Percentiles rank a stretch among this genome's conserved stretches.
Evolutionary conservation across 2,113 vertebrate genomes (phyloP).

Genomic region (Parotia lawesii): DNA sequence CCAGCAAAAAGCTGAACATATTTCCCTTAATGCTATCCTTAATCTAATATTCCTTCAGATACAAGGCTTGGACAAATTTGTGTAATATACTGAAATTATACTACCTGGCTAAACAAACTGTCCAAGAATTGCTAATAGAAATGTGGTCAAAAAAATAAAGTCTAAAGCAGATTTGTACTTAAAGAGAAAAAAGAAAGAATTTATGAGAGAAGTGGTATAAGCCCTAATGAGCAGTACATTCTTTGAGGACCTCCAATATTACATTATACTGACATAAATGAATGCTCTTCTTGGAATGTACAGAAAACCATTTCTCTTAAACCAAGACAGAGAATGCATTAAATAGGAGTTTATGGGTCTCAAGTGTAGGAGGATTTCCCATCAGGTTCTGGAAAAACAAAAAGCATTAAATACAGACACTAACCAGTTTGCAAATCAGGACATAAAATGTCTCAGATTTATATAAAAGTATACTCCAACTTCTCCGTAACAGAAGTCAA

Average conservation of each 20-base stretch:
- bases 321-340: neutral
- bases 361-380: neutral
- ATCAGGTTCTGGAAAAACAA: conserved; percentile 43
- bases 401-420: conserved; percentile 20
- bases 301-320: neutral
- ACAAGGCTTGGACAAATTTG: neutral
- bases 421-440: conserved; percentile 48
- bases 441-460: conserved; percentile 35
- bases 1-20: neutral
- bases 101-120: neutral
- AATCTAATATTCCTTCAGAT: neutral
- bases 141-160: neutral
- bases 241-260: neutral
- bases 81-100: neutral
- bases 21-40: conserved; percentile 56
- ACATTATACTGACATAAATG: neutral
- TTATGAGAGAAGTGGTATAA: neutral
- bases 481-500: conserved; percentile 69
- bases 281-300: neutral
- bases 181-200: neutral
- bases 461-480: conserved; percentile 57
- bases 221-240: neutral
- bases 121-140: neutral
- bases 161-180: neutral
- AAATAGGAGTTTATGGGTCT: neutral